phyloP scores from a whole-genome alignment of 2,797 vertebrate genomes.

The Hyperoplus immaculatus region DNA sequence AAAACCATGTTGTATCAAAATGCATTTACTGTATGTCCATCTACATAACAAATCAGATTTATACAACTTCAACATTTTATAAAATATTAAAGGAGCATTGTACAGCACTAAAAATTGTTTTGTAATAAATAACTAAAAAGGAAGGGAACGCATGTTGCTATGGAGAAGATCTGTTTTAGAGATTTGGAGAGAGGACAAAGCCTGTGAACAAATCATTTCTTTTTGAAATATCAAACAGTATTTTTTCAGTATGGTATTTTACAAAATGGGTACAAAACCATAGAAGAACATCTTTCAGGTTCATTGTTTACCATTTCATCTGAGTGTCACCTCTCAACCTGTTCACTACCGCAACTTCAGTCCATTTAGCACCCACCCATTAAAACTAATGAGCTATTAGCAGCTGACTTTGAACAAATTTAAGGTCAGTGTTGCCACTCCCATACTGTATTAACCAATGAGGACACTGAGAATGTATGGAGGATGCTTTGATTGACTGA shows the following conservation, averaged over 20 bases:
- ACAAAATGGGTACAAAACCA: conserved; percentile 10
- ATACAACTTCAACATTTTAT: background rate
- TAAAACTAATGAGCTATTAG: conserved; percentile 69
- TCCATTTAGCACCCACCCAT: conserved; percentile 64
- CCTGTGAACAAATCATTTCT: background rate
- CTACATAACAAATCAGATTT: background rate
- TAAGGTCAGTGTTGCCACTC: conserved; percentile 38
- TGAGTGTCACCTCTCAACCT: conserved; percentile 50
- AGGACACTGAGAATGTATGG: background rate
- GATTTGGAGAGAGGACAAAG: conserved; percentile 28
- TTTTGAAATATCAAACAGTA: conserved; percentile 8
- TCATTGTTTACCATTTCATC: conserved; percentile 54
- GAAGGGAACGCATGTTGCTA: conserved; percentile 13
- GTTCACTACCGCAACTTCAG: conserved; percentile 43
- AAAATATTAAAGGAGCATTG: background rate
- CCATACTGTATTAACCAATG: conserved; percentile 19
- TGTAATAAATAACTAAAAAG: conserved; percentile 14
- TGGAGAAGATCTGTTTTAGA: conserved; percentile 4
- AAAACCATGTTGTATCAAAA: background rate
- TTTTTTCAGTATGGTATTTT: background rate
- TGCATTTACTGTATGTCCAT: background rate
- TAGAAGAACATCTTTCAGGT: conserved; percentile 33
- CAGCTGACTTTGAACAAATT: conserved; percentile 53
- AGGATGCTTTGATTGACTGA: conserved; percentile 6
- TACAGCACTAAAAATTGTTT: background rate